Evolutionary conservation across 2,797 vertebrate species (phyloP).

Genomic region (Bradypus variegatus): DNA sequence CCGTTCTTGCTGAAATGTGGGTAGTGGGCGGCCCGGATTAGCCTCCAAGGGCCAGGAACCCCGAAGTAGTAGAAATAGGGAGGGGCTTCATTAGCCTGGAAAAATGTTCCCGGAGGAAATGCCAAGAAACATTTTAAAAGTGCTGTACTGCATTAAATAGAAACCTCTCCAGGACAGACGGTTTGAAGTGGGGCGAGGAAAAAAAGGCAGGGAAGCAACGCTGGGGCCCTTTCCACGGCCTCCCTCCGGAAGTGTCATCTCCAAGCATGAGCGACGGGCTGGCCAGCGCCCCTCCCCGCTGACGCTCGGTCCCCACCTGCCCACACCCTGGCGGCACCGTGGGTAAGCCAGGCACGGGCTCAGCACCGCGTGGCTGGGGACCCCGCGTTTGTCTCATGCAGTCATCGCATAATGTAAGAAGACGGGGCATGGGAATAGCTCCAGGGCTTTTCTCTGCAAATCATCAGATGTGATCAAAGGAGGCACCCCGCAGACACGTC

Average conservation of each 20-base stretch:
- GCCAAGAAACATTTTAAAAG: background rate
- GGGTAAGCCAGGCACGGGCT: background rate
- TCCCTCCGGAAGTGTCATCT: no score
- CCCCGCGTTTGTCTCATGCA: fast-evolving
- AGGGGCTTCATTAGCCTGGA: background rate
- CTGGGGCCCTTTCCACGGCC: no score
- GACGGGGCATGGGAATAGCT: fast-evolving
- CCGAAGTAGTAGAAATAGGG: background rate
- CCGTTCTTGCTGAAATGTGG: background rate
- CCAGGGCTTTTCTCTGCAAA: background rate
- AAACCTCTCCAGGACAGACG: background rate
- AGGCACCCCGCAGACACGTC: fast-evolving
- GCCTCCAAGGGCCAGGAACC: background rate
- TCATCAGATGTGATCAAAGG: background rate
- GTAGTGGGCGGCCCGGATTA: no score
- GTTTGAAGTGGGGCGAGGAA: background rate
- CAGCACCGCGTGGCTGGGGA: background rate
- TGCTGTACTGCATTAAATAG: background rate
- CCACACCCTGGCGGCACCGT: background rate
- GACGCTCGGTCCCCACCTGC: background rate
- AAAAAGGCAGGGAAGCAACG: background rate
- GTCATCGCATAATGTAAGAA: background rate
- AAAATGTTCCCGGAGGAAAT: background rate
- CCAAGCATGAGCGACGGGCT: background rate
- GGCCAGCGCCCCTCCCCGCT: background rate